Evolutionary conservation across 2,113 vertebrate species (phyloP).

Genomic region (Hiodon alosoides): DNA sequence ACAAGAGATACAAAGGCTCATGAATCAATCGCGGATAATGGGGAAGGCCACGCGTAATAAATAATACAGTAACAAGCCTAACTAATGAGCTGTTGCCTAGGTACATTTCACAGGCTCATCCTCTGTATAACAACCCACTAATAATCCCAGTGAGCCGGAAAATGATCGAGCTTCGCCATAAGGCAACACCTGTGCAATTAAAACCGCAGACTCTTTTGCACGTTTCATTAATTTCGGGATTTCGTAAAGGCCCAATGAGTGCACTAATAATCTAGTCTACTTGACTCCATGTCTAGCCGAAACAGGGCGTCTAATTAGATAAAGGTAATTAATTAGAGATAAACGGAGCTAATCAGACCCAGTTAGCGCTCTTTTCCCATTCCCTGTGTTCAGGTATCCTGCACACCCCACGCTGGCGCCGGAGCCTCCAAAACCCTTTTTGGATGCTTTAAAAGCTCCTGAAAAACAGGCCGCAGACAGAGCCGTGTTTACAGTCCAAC

Average conservation of each 20-base stretch:
- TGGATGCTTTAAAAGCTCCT: neutral
- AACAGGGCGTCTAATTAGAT: conserved; percentile 99
- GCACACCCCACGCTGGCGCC: conserved; percentile 58
- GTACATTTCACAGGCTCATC: conserved; percentile 90
- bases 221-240: conserved; percentile 98
- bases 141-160: conserved; percentile 89
- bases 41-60: conserved; percentile 92
- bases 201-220: conserved; percentile 88
- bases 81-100: conserved; percentile 99
- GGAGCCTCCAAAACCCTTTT: too few relatives aligned
- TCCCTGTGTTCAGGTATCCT: conserved; percentile 81
- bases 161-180: conserved; percentile 98
- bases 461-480: neutral
- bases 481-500: neutral
- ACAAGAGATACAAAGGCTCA: conserved; percentile 58
- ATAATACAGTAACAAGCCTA: conserved; percentile 99
- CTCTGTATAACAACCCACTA: conserved; percentile 92
- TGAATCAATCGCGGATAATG: conserved; percentile 98
- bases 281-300: conserved; percentile 96
- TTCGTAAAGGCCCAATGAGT: conserved; percentile 95
- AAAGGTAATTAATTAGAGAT: conserved; percentile 99
- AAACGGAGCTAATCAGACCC: conserved; percentile 98
- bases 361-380: conserved; percentile 82
- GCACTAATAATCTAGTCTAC: conserved; percentile 99
- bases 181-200: conserved; percentile 99